phyloP scores from a whole-genome alignment of 2,888 invertebrate genomes.

The Nipponacmea schrenckii region DNA sequence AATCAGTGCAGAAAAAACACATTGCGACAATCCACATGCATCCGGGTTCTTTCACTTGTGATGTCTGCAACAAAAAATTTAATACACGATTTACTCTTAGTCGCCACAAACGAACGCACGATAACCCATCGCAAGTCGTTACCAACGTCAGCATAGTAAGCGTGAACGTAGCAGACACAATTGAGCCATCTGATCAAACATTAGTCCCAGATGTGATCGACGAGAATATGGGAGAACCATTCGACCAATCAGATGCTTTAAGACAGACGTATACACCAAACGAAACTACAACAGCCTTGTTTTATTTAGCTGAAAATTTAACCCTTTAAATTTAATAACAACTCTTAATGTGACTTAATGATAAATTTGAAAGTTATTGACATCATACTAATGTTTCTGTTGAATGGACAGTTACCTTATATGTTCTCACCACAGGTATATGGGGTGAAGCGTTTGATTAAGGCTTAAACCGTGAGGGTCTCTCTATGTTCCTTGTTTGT shows the following conservation, averaged over 20 bases:
- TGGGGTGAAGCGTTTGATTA: too few relatives aligned
- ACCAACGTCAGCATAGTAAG: neutral
- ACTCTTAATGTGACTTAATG: too few relatives aligned
- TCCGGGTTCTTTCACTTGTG: conserved; percentile 64
- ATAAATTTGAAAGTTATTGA: too few relatives aligned
- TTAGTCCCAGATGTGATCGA: conserved; percentile 36
- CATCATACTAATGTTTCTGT: too few relatives aligned
- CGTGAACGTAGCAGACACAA: neutral
- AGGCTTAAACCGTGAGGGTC: too few relatives aligned
- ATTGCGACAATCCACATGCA: conserved; percentile 67
- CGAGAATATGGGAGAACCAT: conserved; percentile 33
- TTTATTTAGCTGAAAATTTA: conserved; percentile 26
- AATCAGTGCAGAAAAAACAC: conserved; percentile 67
- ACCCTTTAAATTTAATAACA: neutral
- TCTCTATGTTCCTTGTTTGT: too few relatives aligned
- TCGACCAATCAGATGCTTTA: conserved; percentile 33
- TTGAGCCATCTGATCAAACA: conserved; percentile 11
- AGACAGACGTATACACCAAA: conserved; percentile 28
- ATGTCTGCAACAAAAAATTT: conserved; percentile 64
- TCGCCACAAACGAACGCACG: conserved; percentile 65
- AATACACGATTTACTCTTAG: conserved; percentile 68
- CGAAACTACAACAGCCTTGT: conserved; percentile 26
- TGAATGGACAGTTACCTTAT: too few relatives aligned
- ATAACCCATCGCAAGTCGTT: conserved; percentile 7
- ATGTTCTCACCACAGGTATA: too few relatives aligned